Conservation (phyloP, 2,888 invertebrate species). For the Drosophila hamatofila region DNA sequence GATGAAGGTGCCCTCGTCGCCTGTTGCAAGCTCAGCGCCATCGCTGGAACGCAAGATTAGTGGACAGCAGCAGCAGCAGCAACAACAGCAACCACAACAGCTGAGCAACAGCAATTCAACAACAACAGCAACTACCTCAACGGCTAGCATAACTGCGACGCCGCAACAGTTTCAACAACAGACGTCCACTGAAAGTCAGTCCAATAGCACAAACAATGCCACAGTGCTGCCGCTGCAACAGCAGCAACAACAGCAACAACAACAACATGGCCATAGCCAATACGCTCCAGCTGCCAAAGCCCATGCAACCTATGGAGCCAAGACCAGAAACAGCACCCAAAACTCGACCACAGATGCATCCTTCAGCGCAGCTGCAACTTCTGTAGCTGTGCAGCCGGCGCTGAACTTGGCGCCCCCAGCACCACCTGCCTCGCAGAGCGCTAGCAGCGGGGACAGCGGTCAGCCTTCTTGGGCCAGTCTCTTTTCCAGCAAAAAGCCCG, state of each 20-base stretch:
- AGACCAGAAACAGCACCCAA: constrained; percentile 52
- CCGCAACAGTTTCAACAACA: constrained; percentile 81
- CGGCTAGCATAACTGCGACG: constrained; percentile 85
- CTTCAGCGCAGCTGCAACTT: constrained; percentile 47
- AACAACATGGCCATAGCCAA: constrained; percentile 51
- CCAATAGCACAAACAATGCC: constrained; percentile 49
- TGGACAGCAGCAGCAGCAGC: constrained; percentile 45
- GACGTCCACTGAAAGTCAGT: constrained; percentile 56
- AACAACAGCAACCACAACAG: constrained; percentile 23
- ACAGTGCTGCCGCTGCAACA: constrained; percentile 42
- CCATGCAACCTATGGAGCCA: constrained; percentile 51
- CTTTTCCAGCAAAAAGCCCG: constrained; percentile 87
- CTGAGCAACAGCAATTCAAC: constrained; percentile 51
- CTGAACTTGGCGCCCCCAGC: constrained; percentile 82
- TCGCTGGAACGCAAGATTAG: constrained; percentile 86
- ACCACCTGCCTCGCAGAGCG: constrained; percentile 81
- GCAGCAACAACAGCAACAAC: constrained; percentile 33
- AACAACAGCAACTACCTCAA: constrained; percentile 86
- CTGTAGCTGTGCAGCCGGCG: constrained; percentile 55
- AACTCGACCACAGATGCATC: constrained; percentile 34
- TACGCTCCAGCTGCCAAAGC: constrained; percentile 46
- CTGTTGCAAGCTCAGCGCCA: constrained; percentile 85
- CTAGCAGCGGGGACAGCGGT: constrained; percentile 52
- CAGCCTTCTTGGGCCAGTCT: constrained; percentile 89
- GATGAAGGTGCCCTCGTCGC: constrained; percentile 84